Base-by-base conservation (phyloP, 2,113 vertebrate species). In the Balaeniceps rex region DNA sequence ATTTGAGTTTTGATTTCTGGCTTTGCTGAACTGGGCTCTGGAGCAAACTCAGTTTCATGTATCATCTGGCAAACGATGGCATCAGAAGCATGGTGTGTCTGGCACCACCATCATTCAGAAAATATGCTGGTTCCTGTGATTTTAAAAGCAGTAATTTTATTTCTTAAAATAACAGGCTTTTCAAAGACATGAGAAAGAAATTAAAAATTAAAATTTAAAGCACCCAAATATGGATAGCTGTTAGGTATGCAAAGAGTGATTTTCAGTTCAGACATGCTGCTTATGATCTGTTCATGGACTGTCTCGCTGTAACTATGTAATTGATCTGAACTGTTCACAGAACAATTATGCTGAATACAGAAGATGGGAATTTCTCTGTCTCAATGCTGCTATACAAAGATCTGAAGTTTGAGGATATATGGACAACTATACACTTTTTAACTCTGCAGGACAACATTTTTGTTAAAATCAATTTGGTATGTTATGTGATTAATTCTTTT, bases 351-450 rank as follows among this genome's bases (percentile, higher is more conserved):
- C 78, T 98, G 40, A 98, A 98, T 93, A 99, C 96, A 14, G 98
- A 98, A 96, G 98, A 98, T 17, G 97, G 98, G 17, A 98, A 98
- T 96, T 98, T 98, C 94, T 99, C 97, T 4, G 97, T 98, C 90
- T 98, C 98, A 4, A 90, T 98, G 98, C 40, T 98, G 64, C 95
- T 98, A 77, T 98, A 97, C 87, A 98, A 99, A 92, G 98, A 99
- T 36, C 74, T 97, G 54, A 96, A 93, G 54, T 99, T 98, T 89
- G 71, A 98, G 82, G 97, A 98, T 87, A 97, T 95, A 88, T 98
- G 96, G 98, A 98, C 95, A 51, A 98, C 98, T 19, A 97, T 97
- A 76, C 96, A 97, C 3, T 98, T 98, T 29, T 97, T 98, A 79
- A 98, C 94, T 36, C 97, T 98, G 86, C 98, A 99, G 22, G 97